Conservation (phyloP, 2,113 vertebrate genomes). For the Campylomormyrus numenius region DNA sequence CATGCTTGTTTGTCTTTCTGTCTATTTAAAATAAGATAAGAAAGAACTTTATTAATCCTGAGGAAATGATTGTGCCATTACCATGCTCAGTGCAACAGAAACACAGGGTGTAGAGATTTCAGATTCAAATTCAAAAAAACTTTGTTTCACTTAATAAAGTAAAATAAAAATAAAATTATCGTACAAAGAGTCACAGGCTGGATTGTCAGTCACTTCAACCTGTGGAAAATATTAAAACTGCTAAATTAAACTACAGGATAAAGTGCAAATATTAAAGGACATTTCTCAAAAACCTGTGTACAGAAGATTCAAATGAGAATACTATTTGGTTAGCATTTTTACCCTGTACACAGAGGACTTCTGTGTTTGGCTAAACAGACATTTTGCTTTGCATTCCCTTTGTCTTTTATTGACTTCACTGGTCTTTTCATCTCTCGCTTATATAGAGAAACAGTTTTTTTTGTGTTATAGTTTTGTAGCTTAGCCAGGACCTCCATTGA, state of each 20-base stretch:
- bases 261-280: not conserved
- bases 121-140: too few species aligned
- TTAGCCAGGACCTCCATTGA: not conserved
- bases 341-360: not conserved
- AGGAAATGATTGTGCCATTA: not conserved
- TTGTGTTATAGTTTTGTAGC: not conserved
- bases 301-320: not conserved
- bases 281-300: not conserved
- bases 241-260: not conserved
- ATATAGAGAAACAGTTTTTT: not conserved
- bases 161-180: too few species aligned
- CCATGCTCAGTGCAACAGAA: not conserved
- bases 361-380: not conserved
- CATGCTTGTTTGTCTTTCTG: not conserved
- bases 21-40: not conserved
- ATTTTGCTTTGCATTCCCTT: not conserved
- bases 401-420: not conserved
- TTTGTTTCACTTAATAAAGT: too few species aligned
- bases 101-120: not conserved
- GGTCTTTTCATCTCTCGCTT: not conserved
- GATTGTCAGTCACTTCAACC: not conserved
- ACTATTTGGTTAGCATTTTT: not conserved
- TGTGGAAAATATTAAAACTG: not conserved
- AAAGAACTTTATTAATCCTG: not conserved
- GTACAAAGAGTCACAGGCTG: not conserved